Evolutionary conservation across 2,797 vertebrate species (phyloP).

Genomic region (Poecilia velifera): DNA sequence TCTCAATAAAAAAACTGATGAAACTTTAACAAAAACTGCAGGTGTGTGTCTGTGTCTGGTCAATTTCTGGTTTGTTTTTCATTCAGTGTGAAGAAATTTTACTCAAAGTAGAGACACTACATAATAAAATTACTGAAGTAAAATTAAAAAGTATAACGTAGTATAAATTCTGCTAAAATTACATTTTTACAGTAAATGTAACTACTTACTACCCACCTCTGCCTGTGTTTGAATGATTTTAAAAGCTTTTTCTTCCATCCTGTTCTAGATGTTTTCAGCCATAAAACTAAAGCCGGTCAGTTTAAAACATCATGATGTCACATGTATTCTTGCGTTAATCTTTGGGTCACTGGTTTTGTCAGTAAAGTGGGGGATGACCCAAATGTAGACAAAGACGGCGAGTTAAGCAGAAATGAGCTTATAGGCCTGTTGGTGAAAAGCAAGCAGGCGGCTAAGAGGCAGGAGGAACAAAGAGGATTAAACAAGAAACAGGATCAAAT

Average conservation of each 20-base stretch:
- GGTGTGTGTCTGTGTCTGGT: too few species aligned
- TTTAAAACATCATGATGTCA: not conserved
- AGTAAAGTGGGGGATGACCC: constrained; percentile 1
- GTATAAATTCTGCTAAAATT: too few species aligned
- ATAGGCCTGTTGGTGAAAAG: not conserved
- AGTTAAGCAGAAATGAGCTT: constrained; percentile 11
- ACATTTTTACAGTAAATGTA: too few species aligned
- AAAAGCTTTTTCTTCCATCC: not conserved
- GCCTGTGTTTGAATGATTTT: too few species aligned
- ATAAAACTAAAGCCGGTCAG: not conserved
- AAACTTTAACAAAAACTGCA: too few species aligned
- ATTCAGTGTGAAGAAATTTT: too few species aligned
- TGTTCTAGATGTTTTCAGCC: not conserved
- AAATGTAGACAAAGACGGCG: constrained; percentile 5
- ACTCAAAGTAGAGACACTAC: too few species aligned
- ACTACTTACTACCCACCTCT: too few species aligned
- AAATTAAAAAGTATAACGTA: too few species aligned
- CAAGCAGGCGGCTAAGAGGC: constrained; percentile 8
- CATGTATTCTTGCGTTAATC: not conserved
- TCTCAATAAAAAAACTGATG: too few species aligned
- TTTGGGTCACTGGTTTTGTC: not conserved
- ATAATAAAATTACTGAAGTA: too few species aligned
- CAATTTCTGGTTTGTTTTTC: too few species aligned
- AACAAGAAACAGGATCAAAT: constrained; percentile 18
- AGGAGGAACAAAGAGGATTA: constrained; percentile 39